Evolutionary conservation across 1,140 invertebrate species (phyloP).

Genomic region (Goniozus legneri): DNA sequence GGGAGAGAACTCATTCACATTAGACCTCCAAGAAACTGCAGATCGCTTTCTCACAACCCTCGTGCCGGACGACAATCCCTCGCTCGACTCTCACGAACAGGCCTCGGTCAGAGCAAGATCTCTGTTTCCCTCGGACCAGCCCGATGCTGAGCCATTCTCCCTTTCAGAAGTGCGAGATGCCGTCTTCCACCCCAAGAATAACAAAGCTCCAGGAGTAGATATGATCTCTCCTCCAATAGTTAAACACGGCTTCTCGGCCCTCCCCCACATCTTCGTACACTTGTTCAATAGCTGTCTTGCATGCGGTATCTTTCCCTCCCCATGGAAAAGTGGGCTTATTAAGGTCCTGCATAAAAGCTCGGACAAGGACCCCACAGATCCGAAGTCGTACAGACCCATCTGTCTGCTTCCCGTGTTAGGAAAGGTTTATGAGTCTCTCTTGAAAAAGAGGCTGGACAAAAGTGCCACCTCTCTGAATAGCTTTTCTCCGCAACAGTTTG

Average conservation of each 20-base stretch:
- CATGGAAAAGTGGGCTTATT: conserved; percentile 42
- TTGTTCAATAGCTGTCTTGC: conserved; percentile 26
- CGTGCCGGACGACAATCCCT: background rate
- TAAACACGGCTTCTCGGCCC: conserved; percentile 10
- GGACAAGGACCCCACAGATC: conserved; percentile 28
- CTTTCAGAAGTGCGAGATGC: background rate
- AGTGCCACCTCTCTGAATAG: background rate
- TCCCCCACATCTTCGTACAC: conserved; percentile 9
- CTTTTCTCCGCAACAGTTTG: background rate
- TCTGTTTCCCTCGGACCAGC: too few relatives aligned
- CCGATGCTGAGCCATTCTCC: background rate
- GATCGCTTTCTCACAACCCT: background rate
- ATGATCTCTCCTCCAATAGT: conserved; percentile 22
- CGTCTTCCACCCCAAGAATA: background rate
- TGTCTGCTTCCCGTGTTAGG: conserved; percentile 43
- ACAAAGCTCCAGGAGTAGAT: conserved; percentile 36
- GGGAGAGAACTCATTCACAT: background rate
- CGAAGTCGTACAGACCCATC: conserved; percentile 43
- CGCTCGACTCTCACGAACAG: background rate
- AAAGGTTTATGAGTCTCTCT: conserved; percentile 42
- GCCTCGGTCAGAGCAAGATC: too few relatives aligned
- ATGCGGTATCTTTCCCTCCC: conserved; percentile 31
- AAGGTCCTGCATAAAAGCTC: conserved; percentile 34
- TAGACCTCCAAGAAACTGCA: background rate
- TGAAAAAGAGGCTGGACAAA: conserved; percentile 17